Evolutionary conservation across 2,888 invertebrate genomes (phyloP), one percentile per base, ranked within the genome.

Genomic region (Morpho deidamia): DNA sequence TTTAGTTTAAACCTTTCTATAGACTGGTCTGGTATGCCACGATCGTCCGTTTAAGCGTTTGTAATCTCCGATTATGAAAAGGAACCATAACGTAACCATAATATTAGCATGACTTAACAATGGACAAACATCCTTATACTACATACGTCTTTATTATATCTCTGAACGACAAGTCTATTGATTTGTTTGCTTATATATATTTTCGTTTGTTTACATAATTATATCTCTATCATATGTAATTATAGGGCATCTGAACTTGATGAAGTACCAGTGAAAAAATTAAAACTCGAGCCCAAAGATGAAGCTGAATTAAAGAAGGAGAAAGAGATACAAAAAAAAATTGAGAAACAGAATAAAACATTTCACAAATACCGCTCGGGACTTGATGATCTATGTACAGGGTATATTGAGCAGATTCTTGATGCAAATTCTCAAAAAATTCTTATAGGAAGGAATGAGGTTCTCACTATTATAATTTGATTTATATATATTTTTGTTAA

Each of bases 351-450:
- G 80, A 95, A 93, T 70, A 92, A 95, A 69, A 60, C 82, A 12
- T 90, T 70, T 60, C 81, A 82, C 55, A 89, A 88, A 64, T 70
- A 83, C 56, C 76, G 78, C 12, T 65, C 61, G 23, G 73, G 73
- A 1, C 60, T 90, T 8, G 79, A 82, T 4, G 71, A 87, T 10
- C 81, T 96, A 12, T 78, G 79, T 0, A 96, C 93, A 67, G 67
- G 74, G 0, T 92, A 95, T 11, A 81, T 96, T 53, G 78, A 84
- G 14, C 72, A 82, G 0, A 72, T 99, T 34, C 85, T 99, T 12
- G 91, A 93, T 61, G 70, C 78, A 10, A 99, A 99, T 75, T 74
- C 90, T 0, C 97, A 97, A 76, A 86, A 91, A 40, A 74, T 95
- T 50, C 93, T 94, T 0, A 52, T 74, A 52, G 95, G 96, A 0